Evolutionary conservation across 1,140 invertebrate species (phyloP).

Genomic region (Listronotus oregonensis): DNA sequence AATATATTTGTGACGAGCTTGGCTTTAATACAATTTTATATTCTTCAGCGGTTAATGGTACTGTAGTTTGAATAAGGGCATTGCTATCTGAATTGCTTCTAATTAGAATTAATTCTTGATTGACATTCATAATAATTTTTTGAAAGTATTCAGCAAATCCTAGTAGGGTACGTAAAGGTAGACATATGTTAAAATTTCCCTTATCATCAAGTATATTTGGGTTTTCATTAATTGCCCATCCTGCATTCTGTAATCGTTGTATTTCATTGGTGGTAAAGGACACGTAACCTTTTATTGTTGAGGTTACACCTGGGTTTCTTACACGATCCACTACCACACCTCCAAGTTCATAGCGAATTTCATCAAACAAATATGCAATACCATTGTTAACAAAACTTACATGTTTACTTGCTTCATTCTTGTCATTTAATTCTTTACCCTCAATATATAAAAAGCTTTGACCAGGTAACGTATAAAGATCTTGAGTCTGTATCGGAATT

Average conservation of each 20-base stretch:
- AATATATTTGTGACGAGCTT: too few species aligned
- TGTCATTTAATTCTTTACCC: too few species aligned
- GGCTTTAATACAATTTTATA: conserved; percentile 2
- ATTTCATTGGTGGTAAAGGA: neutral
- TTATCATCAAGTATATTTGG: neutral
- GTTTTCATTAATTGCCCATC: neutral
- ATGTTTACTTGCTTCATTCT: too few species aligned
- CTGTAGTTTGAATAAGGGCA: conserved; percentile 5
- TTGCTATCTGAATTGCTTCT: conserved; percentile 12
- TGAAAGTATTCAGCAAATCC: conserved; percentile 17
- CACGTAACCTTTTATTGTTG: too few species aligned
- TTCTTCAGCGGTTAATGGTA: neutral
- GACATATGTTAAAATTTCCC: conserved; percentile 12
- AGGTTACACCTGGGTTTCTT: too few species aligned
- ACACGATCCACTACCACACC: too few species aligned
- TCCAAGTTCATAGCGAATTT: too few species aligned
- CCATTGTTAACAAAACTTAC: too few species aligned
- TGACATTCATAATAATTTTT: conserved; percentile 17
- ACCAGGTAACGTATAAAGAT: too few species aligned
- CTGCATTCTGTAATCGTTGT: conserved; percentile 5
- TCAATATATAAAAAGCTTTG: too few species aligned
- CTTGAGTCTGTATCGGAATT: too few species aligned
- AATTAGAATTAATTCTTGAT: conserved; percentile 18
- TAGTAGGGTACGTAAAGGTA: conserved; percentile 15
- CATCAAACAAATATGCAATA: too few species aligned